These are phyloP conservation scores for Drosophila ficusphila DNA, from an alignment of 1,140 invertebrate genomes.

Conservation along the genomic window DNA sequence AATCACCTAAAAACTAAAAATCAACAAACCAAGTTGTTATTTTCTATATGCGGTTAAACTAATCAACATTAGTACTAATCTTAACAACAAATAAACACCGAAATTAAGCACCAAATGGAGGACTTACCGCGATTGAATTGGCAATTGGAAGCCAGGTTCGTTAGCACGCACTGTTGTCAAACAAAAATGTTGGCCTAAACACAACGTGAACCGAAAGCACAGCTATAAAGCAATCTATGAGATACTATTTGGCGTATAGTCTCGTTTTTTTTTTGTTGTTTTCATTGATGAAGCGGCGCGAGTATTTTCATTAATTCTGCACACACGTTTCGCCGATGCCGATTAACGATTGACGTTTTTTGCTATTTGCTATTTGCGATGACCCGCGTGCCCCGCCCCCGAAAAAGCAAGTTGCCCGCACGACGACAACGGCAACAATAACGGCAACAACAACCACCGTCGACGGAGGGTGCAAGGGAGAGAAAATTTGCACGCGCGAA, in stretches of 20 bases:
- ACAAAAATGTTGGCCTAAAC: constrained; percentile 24
- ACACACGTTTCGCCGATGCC: constrained; percentile 45
- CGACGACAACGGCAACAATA: constrained; percentile 8
- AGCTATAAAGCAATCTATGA: constrained; percentile 18
- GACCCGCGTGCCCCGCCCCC: constrained; percentile 36
- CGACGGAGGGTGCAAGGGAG: background rate
- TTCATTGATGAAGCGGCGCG: constrained; percentile 58
- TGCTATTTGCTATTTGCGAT: constrained; percentile 18
- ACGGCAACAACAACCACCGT: background rate
- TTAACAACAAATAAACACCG: background rate
- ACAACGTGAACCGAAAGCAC: constrained; percentile 14
- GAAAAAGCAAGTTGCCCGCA: constrained; percentile 44
- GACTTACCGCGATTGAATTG: constrained; percentile 20
- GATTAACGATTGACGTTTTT: constrained; percentile 14
- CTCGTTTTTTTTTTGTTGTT: constrained; percentile 40
- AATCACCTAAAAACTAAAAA: background rate
- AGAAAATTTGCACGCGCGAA: constrained; percentile 44
- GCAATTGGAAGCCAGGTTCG: background rate
- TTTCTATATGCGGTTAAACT: background rate
- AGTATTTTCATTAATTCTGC: constrained; percentile 55
- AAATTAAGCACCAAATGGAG: background rate
- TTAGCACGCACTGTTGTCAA: constrained; percentile 31
- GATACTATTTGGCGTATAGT: constrained; percentile 23
- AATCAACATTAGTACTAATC: background rate
- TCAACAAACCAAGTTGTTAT: background rate